Conservation (phyloP, 2,888 invertebrate genomes). For the Apotomis turbidana region DNA sequence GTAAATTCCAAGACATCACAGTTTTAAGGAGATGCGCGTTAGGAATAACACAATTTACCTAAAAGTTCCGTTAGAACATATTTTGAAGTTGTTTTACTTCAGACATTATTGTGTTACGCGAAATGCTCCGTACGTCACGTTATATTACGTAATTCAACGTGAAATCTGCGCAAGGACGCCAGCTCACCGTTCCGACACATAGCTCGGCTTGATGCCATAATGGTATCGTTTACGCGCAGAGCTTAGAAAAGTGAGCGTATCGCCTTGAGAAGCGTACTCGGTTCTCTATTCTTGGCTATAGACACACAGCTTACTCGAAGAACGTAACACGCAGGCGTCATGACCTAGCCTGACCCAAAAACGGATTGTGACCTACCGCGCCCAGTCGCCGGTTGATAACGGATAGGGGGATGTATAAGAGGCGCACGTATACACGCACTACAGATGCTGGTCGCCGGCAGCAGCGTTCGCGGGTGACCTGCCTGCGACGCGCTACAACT, state of each 20-base stretch:
- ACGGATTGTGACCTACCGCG: constrained; percentile 71
- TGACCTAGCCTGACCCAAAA: constrained; percentile 83
- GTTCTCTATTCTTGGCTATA: constrained; percentile 76
- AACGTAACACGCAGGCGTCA: constrained; percentile 77
- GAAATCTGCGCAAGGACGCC: constrained; percentile 78
- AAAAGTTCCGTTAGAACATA: neutral
- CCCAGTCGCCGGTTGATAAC: constrained; percentile 73
- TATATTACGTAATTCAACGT: constrained; percentile 78
- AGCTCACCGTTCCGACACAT: constrained; percentile 68
- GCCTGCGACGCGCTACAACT: constrained; percentile 38
- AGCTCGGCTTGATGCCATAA: constrained; percentile 73
- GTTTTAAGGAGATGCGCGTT: too few relatives aligned
- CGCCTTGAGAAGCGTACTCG: constrained; percentile 74
- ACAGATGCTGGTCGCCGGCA: constrained; percentile 55
- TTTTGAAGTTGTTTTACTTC: neutral
- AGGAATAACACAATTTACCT: neutral
- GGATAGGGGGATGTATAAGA: constrained; percentile 76
- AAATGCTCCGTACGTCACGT: constrained; percentile 51
- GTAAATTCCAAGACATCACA: too few relatives aligned
- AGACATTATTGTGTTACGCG: neutral
- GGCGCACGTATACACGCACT: constrained; percentile 56
- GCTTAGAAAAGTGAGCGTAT: constrained; percentile 81
- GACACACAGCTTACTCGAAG: constrained; percentile 66
- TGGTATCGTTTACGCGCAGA: constrained; percentile 75
- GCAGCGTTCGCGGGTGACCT: constrained; percentile 66